Evolutionary conservation across 1,140 invertebrate species (phyloP), one percentile per base, ranked within the genome.

Genomic region (Trypoxylus dichotomus): DNA sequence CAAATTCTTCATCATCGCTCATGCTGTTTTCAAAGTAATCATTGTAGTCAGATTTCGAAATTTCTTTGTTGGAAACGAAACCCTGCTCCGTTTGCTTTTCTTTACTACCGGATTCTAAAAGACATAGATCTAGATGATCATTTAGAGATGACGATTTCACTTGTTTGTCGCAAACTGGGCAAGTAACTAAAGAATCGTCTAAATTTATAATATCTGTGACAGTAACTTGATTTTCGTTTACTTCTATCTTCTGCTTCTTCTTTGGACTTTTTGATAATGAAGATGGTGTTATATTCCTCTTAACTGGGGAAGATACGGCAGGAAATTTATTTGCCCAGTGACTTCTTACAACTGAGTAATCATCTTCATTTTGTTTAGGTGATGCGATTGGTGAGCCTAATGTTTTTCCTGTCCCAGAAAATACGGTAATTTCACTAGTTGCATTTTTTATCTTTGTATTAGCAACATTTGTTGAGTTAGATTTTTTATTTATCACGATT

Each of bases 71-170:
- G 80, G 85, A 87, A 25, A 84, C 83, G n/a, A 82, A 79, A 79
- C 85, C 85, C 43, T 84, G 79, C 75, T 80, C 81, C 27, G 24
- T 73, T 15, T 80, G 73, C 19, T 81, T 60, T 47, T 76, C 37
- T 42, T 79, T 76, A 80, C 77, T 60, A 75, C 77, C 11, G 47
- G 80, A 58, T 32, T 77, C 75, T 60, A 54, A 63, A 24, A 91
- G 83, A 81, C 91, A 92, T 79, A 87, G 86, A 77, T 93, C 91
- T 43, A 93, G 84, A 86, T 93, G 92, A 74, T 89, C 85, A 80
- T 89, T 87, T 3, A 92, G 85, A 3, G 85, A 77, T 76, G 85
- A 86, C 43, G 78, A 74, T 32, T 84, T 81, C 74, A 92, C 83
- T 63, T 84, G 79, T 63, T 84, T 84, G 13, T 89, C 88, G 83